Conservation (phyloP, 1,140 invertebrate species). For the Listronotus bonariensis region DNA sequence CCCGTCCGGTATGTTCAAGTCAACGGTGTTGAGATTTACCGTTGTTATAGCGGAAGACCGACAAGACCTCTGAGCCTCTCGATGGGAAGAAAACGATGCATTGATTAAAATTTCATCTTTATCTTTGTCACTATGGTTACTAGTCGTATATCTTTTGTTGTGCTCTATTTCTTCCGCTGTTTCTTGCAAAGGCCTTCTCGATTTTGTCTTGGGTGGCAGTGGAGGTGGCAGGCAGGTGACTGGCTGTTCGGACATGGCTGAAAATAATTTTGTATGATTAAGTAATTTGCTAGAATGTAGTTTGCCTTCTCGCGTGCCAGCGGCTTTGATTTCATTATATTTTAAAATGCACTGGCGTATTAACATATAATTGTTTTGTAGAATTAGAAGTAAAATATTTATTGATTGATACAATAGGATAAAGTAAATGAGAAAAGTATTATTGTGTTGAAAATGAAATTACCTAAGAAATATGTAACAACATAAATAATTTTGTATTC, state of each 20-base stretch:
- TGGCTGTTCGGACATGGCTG: conserved; percentile 32
- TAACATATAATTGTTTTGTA: background rate
- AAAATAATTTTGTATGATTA: conserved; percentile 29
- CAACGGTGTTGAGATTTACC: conserved; percentile 46
- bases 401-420: background rate
- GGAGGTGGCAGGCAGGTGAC: conserved; percentile 48
- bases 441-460: too few species aligned
- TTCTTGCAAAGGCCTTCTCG: conserved; percentile 42
- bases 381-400: background rate
- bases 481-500: too few species aligned
- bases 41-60: conserved; percentile 41
- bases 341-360: conserved; percentile 10
- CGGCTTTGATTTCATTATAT: conserved; percentile 6
- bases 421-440: too few species aligned
- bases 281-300: conserved; percentile 36
- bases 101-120: conserved; percentile 25
- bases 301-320: conserved; percentile 29
- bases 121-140: conserved; percentile 9
- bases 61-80: conserved; percentile 20
- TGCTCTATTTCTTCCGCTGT: conserved; percentile 17
- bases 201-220: conserved; percentile 51
- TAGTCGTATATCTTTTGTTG: background rate
- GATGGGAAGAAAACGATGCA: conserved; percentile 27
- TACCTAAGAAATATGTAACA: too few species aligned
- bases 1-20: conserved; percentile 25